These are phyloP conservation scores for Hipparchia semele DNA, from an alignment of 2,888 invertebrate species.

Conservation along the genomic window DNA sequence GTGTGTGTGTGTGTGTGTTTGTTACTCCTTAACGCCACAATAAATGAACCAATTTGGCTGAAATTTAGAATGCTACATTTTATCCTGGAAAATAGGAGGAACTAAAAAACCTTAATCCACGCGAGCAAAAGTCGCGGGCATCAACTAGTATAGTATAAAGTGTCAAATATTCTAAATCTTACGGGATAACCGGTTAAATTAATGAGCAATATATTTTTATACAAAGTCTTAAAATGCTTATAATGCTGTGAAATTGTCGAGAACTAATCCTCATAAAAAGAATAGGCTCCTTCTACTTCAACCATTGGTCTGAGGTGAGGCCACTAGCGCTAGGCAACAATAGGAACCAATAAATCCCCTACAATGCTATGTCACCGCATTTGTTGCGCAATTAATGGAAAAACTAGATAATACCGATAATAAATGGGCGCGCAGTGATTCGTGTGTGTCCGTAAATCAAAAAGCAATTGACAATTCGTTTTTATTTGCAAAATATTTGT, in stretches of 20 bases:
- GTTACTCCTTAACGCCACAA: too few species aligned
- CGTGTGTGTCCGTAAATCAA: background rate
- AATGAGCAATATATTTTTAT: too few species aligned
- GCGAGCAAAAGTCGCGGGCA: too few species aligned
- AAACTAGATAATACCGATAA: conserved; percentile 45
- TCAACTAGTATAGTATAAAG: too few species aligned
- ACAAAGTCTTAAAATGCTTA: too few species aligned
- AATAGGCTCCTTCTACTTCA: background rate
- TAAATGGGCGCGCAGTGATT: conserved; percentile 39
- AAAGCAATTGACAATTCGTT: conserved; percentile 6
- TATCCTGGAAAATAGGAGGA: too few species aligned
- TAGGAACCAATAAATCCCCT: conserved; percentile 74
- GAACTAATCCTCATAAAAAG: background rate
- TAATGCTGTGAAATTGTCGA: background rate
- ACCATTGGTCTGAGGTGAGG: conserved; percentile 48
- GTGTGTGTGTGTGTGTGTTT: too few species aligned
- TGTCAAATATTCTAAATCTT: too few species aligned
- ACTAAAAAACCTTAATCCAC: too few species aligned
- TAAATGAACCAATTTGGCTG: too few species aligned
- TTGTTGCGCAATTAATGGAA: conserved; percentile 76
- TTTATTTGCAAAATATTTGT: conserved; percentile 11
- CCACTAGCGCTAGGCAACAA: conserved; percentile 54
- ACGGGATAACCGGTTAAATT: too few species aligned
- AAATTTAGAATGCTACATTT: too few species aligned
- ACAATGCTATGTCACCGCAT: conserved; percentile 71